Base-by-base conservation (phyloP, 2,888 invertebrate genomes). In the Neoaliturus tenellus region DNA sequence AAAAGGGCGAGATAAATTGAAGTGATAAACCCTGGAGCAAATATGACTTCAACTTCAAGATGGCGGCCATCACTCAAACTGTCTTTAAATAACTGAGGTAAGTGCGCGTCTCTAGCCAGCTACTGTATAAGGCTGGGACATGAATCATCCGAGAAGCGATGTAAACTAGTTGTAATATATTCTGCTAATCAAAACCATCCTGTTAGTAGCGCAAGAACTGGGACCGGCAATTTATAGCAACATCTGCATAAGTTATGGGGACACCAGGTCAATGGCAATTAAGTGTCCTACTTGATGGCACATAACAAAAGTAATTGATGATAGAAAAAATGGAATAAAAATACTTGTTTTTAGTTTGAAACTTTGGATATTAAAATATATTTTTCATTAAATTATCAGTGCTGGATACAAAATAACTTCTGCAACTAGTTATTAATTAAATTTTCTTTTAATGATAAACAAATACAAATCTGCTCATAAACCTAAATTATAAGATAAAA, bases 161-260 rank as follows among this genome's bases (percentile, higher is more conserved):
- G 31, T 62, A 62, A 62, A 62, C 62, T 62, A 31, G 62, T 62
- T 12, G 62, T 62, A 62, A 62, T 62, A 62, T 62, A 62, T 62
- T 62, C 62, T 62, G 62, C 28, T 62, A 62, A 62, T 62, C 62
- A 62, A 62, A 62, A 28, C 62, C 62, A 62, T 62, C 62, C 62
- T 28, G 62, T 62, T 28, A 62, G 51, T 51, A 10, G 20, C 5
- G 51, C 51, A 51, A 51, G 62, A 62, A 62, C 62, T 62, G 12
- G 62, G 12, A 17, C 62, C 17, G 28, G 28, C 2, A 14, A 62
- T 62, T 62, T 62, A 62, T 62, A 62, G 62, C 62, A 23, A 17
- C 62, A 62, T 28, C 62, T 62, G 31, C 62, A 28, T 28, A 17
- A 62, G 28, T 62, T 62, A 62, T 62, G 8, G 28, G 28, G 14